Percentiles rank a stretch among this genome's conserved stretches.
Evolutionary conservation across 2,888 invertebrate genomes (phyloP).

Genomic region (Meliscaeva auricollis): DNA sequence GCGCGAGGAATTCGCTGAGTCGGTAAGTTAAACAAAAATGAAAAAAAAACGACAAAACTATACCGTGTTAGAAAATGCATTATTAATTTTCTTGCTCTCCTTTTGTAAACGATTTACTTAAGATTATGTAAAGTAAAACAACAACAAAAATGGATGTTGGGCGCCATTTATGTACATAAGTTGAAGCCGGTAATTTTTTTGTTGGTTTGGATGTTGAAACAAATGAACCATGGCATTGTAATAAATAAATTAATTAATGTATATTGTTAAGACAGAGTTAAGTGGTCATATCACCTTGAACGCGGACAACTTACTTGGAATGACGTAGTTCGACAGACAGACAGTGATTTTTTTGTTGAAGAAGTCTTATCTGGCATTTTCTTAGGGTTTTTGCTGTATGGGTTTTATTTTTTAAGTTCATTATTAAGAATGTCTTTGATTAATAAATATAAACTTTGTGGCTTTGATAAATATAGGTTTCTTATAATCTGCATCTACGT

Average conservation of each 20-base stretch:
- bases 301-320: not conserved
- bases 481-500: too few relatives aligned
- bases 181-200: not conserved
- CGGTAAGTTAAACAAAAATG: constrained; percentile 79
- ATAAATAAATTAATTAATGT: constrained; percentile 1
- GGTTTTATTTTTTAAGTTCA: not conserved
- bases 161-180: not conserved
- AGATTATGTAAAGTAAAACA: too few relatives aligned
- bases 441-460: too few relatives aligned
- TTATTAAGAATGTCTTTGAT: too few relatives aligned
- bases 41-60: not conserved
- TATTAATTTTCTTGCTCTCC: not conserved
- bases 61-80: not conserved
- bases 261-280: not conserved
- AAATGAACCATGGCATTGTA: constrained; percentile 5
- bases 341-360: not conserved
- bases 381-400: not conserved
- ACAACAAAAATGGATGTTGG: too few relatives aligned
- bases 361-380: not conserved
- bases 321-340: not conserved
- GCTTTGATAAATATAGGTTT: too few relatives aligned
- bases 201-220: not conserved
- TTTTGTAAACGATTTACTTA: too few relatives aligned
- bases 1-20: constrained; percentile 82
- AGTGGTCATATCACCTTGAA: not conserved